Evolutionary conservation across 2,113 vertebrate genomes (phyloP).

Genomic region (Dipodomys ordii): DNA sequence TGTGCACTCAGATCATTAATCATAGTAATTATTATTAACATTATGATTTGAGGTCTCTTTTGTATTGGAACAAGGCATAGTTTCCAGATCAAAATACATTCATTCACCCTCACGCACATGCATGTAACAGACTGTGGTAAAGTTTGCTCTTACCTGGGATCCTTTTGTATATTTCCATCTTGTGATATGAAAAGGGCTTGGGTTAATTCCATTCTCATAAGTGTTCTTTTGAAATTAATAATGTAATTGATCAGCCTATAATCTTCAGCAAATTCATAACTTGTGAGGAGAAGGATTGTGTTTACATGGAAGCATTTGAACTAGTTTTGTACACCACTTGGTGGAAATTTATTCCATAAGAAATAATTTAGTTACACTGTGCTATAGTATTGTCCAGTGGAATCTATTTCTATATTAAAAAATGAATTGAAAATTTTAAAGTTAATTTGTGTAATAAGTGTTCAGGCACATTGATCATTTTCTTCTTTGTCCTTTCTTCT

Average conservation of each 20-base stretch:
- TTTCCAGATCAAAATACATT: background rate
- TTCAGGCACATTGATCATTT: too few species aligned
- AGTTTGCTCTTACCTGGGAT: background rate
- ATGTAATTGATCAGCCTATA: background rate
- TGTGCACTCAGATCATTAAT: background rate
- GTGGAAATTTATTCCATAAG: background rate
- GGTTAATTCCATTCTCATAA: background rate
- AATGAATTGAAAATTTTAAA: too few species aligned
- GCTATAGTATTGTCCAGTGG: background rate
- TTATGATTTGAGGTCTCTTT: background rate
- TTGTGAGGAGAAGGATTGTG: background rate
- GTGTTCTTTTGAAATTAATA: background rate
- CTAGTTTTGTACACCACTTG: background rate
- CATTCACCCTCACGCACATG: background rate
- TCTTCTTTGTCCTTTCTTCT: too few species aligned
- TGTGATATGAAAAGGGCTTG: background rate
- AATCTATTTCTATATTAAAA: background rate
- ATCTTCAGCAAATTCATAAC: background rate
- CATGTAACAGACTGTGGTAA: background rate
- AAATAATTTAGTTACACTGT: background rate
- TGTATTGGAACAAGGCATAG: background rate
- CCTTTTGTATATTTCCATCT: background rate
- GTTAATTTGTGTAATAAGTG: too few species aligned
- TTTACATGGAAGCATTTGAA: background rate
- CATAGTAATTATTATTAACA: background rate